These are phyloP conservation scores for Leptodactylus fuscus DNA, from an alignment of 2,113 vertebrate genomes.

Conservation along the genomic window DNA sequence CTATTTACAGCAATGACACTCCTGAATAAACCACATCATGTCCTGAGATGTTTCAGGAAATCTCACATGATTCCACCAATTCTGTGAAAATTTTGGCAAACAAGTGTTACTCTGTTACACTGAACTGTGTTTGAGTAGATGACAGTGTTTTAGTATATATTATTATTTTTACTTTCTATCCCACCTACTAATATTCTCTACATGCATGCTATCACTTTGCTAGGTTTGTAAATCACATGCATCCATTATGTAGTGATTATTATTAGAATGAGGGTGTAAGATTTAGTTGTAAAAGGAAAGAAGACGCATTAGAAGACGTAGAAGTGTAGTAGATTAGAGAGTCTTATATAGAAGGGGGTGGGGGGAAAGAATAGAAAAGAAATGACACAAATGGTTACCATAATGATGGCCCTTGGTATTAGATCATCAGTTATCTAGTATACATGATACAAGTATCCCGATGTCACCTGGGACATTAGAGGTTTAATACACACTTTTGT, in stretches of 20 bases:
- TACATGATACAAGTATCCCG: neutral
- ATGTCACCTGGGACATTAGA: neutral
- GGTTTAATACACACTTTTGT: too few relatives aligned
- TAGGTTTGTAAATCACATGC: neutral
- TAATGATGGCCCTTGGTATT: neutral
- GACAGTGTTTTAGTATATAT: slow-evolving; percentile 13
- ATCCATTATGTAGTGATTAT: neutral
- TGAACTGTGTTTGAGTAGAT: too few relatives aligned
- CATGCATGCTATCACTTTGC: neutral
- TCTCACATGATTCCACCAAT: too few relatives aligned
- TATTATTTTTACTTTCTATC: too few relatives aligned
- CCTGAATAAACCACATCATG: too few relatives aligned
- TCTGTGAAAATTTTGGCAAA: too few relatives aligned
- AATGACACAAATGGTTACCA: neutral
- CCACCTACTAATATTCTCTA: slow-evolving; percentile 14
- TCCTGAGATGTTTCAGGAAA: too few relatives aligned
- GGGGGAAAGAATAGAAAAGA: neutral
- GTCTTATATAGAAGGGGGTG: neutral
- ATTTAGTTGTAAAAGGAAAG: neutral
- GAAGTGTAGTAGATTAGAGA: neutral
- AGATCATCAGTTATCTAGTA: neutral
- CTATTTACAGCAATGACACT: too few relatives aligned
- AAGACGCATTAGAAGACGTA: neutral
- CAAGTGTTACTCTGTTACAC: too few relatives aligned
- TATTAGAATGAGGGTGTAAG: too few relatives aligned